Conservation (phyloP, 30 jellyfish, hydroid and myxozoan species). For the Euphysa ruthae region DNA sequence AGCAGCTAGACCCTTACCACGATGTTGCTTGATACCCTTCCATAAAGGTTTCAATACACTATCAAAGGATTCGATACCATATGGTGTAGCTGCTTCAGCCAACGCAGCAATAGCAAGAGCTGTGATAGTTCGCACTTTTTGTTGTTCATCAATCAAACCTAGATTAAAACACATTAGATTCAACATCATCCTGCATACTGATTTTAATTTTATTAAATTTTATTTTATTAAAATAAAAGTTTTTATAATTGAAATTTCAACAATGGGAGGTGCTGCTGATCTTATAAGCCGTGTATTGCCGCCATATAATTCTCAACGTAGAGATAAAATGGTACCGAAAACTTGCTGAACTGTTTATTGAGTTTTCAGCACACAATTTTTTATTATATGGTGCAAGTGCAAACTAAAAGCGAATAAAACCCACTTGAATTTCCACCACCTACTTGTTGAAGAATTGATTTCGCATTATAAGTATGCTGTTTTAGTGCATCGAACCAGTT, state of each 20-base stretch:
- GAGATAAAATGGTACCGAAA: no score
- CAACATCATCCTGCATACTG: not conserved
- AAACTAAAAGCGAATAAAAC: no score
- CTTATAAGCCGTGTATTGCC: no score
- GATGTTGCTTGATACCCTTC: constrained; percentile 96
- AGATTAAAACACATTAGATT: not conserved
- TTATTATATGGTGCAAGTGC: no score
- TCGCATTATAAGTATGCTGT: no score
- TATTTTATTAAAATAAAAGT: not conserved
- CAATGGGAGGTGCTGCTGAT: no score
- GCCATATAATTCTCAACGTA: no score
- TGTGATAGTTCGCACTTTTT: constrained; percentile 97
- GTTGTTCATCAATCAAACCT: constrained; percentile 99
- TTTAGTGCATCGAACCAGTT: no score
- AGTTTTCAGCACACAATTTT: no score
- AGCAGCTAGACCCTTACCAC: constrained; percentile 99
- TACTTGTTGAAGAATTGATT: no score
- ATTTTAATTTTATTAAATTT: not conserved
- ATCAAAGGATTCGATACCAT: constrained; percentile 99
- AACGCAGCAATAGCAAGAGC: constrained; percentile 99
- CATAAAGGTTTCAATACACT: constrained; percentile 98
- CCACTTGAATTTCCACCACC: no score
- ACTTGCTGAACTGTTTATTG: no score
- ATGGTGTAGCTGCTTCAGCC: constrained; percentile 99
- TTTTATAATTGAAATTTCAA: not conserved